Evolutionary conservation across 2,797 vertebrate species (phyloP).

Genomic region (Neoniphon sammara): DNA sequence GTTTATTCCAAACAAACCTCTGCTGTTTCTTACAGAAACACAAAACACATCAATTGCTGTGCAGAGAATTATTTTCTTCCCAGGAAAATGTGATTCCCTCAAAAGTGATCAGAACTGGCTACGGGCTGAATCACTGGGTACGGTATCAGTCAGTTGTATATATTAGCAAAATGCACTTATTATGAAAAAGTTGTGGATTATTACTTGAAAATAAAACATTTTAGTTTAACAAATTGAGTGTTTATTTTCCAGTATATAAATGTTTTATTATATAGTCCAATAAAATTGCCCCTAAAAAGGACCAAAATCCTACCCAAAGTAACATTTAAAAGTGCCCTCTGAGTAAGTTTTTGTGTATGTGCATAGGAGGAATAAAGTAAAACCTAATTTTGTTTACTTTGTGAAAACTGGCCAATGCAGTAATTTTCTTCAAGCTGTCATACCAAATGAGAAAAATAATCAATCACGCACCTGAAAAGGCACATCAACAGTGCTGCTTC

Average conservation of each 20-base stretch:
- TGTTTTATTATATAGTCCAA: too few species aligned
- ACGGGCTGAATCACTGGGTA: constrained; percentile 23
- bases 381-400: neutral
- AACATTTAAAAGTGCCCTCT: too few species aligned
- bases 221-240: constrained; percentile 8
- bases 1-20: constrained; percentile 21
- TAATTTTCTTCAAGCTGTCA: neutral
- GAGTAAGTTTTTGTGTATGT: too few species aligned
- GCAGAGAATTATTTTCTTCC: constrained; percentile 3
- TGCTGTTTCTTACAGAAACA: constrained; percentile 24
- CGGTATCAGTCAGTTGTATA: constrained; percentile 16
- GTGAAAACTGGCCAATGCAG: neutral
- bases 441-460: neutral
- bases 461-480: constrained; percentile 91
- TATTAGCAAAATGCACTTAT: neutral
- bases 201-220: constrained; percentile 23
- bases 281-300: too few species aligned
- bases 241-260: neutral
- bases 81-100: neutral
- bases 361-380: neutral
- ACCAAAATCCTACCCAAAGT: too few species aligned
- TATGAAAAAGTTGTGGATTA: constrained; percentile 14
- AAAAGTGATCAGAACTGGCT: constrained; percentile 20
- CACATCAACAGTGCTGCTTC: constrained; percentile 88
- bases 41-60: constrained; percentile 7